Evolutionary conservation across 2,113 vertebrate species (phyloP), one percentile per base, ranked within the genome.

Genomic region (Macquaria ambigua): DNA sequence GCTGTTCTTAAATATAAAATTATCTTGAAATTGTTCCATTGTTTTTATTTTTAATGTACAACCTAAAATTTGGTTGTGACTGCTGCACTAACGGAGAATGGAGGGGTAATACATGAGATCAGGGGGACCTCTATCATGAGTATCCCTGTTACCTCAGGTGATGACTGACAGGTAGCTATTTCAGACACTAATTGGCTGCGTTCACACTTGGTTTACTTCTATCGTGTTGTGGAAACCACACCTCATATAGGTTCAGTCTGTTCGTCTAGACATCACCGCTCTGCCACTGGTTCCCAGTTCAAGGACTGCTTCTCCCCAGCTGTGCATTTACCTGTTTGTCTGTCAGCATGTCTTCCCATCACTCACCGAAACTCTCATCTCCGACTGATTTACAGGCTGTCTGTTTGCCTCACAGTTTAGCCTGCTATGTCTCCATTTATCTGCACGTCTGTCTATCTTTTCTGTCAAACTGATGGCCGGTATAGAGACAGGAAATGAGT

Each of bases 401-500:
- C 14, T 18, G 56, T 28, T 81, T 67, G 9, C 70, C 46, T 73
- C 81, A 31, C 71, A 74, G n/a, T 39, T 39, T 12, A 58, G 55
- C 58, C 23, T 25, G 50, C 64, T 69, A 63, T 16, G 56, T 66
- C 66, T 48, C 15, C 31, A 5, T 55, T 20, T 43, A 10, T 62
- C 15, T 53, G 53, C 48, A 16, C 31, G 12, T 73, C 70, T 78
- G 55, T 74, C 79, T n/a, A 18, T 81, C 68, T 67, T 46, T 67
- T 76, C 55, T 77, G 84, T 90, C 87, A 74, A 78, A 48, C 75
- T 53, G 62, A 55, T 9, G 23, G 37, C 66, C 50, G 31, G 14
- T 59, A 23, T 43, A 31, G 31, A 79, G 73, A 74, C 46, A 81
- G 81, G 77, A 93, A 90, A 90, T 84, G 21, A 82, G 61, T 55